Evolutionary conservation across 2,797 vertebrate species (phyloP), one percentile per base, ranked within the genome.

Genomic region (Spinus pinus): DNA sequence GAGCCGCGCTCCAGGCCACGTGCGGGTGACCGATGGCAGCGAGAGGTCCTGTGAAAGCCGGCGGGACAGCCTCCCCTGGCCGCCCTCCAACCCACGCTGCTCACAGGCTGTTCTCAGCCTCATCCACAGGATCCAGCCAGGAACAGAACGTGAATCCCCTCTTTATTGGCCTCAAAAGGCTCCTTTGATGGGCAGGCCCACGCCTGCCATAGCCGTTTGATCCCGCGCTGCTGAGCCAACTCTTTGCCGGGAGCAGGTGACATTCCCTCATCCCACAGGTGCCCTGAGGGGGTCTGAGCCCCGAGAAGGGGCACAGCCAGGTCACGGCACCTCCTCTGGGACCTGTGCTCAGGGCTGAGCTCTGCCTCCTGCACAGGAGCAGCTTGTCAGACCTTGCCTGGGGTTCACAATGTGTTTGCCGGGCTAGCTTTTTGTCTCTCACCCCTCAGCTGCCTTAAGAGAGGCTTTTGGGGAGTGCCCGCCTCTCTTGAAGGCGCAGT

Each of bases 31-130:
- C 81, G 11, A 95, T 58, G 28, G 97, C 97, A 96, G 97, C 30
- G 5, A 97, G 87, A 97, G 98, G 98, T 97, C 98, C 98, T 98
- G 98, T 98, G 98, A 98, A 98, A 97, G 94, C 74, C 12, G 83
- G 88, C 86, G 51, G 95, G 93, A 96, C 49, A 16, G 96, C 94
- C 97, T 97, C 93, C 70, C 83, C 95, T 98, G 98, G 98, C 98
- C 0, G 22, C 53, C 67, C 96, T 98, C 98, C 98, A 98, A 44
- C 51, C 42, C 54, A 91, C 82, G 65, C 97, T 58, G 88, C 94
- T 98, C 98, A 96, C 97, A 98, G 97, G 95, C 96, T 96, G 96
- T 98, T 98, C 98, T 98, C 98, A 98, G 97, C 98, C 97, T 88
- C 37, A 75, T 97, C 97, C 97, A 92, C 96, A 86, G 81, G 64